Conservation (phyloP, 2,888 invertebrate species). For the Caenorhabditis virilis region DNA sequence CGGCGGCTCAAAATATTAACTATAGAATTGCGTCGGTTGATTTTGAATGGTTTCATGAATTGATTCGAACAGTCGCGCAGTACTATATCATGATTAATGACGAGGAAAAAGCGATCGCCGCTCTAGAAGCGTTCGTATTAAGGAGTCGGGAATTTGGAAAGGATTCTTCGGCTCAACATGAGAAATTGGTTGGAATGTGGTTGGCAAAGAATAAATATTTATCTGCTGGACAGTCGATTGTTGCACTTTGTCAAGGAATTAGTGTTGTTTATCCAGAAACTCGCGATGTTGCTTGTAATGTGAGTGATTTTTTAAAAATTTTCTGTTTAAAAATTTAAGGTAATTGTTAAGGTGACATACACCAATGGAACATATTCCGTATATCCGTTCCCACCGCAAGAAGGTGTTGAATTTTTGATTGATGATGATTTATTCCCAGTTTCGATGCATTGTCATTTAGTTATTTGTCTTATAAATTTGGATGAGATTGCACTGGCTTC, state of each 20-base stretch:
- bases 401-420: constrained; percentile 26
- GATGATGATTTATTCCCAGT: constrained; percentile 22
- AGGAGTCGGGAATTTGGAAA: constrained; percentile 56
- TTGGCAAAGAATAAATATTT: constrained; percentile 44
- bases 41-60: constrained; percentile 57
- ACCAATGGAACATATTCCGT: constrained; percentile 51
- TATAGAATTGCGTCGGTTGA: constrained; percentile 40
- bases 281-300: no score
- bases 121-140: constrained; percentile 59
- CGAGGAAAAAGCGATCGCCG: constrained; percentile 59
- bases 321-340: no score
- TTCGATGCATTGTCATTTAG: constrained; percentile 29
- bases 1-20: constrained; percentile 53
- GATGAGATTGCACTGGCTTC: constrained; percentile 6
- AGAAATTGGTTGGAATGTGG: constrained; percentile 49
- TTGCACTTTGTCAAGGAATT: constrained; percentile 53
- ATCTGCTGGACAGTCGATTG: constrained; percentile 57
- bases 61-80: constrained; percentile 60
- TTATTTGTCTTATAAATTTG: constrained; percentile 19
- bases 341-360: constrained; percentile 41
- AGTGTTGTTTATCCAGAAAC: constrained; percentile 5
- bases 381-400: constrained; percentile 50
- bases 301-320: no score
- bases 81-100: constrained; percentile 62
- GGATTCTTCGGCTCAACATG: constrained; percentile 42